Base-by-base conservation (phyloP, 2,113 vertebrate genomes). In the Sphyrna mokarran region DNA sequence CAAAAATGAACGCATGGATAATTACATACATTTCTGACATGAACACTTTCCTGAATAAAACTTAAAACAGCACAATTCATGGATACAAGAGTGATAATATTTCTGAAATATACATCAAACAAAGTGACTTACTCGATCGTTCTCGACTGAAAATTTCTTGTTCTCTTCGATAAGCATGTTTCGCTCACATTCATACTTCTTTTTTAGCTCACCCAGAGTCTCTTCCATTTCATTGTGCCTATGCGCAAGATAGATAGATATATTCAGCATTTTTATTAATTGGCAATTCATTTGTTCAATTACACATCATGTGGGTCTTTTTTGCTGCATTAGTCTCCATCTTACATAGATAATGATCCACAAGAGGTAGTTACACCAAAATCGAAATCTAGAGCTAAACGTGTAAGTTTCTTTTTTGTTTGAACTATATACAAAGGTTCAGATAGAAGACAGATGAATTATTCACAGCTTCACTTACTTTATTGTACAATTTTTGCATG, bases 151-250 rank as follows among this genome's bases (percentile, higher is more conserved):
- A 95, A 99, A 96, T 96, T 99, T 99, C 96, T 97, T 98, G 97
- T 98, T 99, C 23, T 99, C 99, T 78, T 99, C 98, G 0, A 97
- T 97, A 89, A 99, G 98, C 96, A 98, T 97, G 0, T 97, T 97
- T 95, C 98, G 97, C 78, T 99, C 99, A 2, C 99, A 97, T 8
- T 99, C 99, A 0, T 98, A 97, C 94, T 99, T 99, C 0, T 99
- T 98, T 95, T 98, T 99, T 95, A 98, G 96, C 0, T 97, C 96
- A 13, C 98, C 97, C 0, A 99, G 95, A 0, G 98, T 97, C 96
- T 99, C 99, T 33, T 99, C 98, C 97, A 98, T 97, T 97, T 99
- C 99, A 0, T 87, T 97, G 96, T 98, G 98, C 96, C 99, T 99
- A 97, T 72, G 72, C 69, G 72, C 69, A 76, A 72, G 14, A 95